Conservation (phyloP, 2,797 vertebrate genomes). For the Smutsia temminckii region DNA sequence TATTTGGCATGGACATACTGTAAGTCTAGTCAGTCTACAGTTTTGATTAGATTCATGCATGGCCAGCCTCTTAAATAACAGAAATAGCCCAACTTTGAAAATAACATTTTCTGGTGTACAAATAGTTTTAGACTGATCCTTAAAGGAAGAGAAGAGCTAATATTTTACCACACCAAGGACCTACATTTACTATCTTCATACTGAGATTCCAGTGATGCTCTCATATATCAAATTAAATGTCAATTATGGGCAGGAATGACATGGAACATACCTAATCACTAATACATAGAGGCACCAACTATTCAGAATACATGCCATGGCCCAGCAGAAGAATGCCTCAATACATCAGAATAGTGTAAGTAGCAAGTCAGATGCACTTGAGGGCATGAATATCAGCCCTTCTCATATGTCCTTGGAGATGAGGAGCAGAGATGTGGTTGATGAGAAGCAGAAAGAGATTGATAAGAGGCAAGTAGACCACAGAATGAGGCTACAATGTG, state of each 20-base stretch:
- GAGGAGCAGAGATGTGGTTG: background rate
- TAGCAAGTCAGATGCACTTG: background rate
- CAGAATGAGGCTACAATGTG: background rate
- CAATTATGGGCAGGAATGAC: background rate
- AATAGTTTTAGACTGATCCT: conserved; percentile 12
- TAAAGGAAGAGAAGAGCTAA: background rate
- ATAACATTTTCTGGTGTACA: conserved; percentile 8
- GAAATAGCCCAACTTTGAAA: conserved; percentile 33
- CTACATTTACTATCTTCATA: background rate
- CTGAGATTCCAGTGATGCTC: background rate
- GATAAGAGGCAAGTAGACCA: background rate
- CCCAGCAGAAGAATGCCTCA: background rate
- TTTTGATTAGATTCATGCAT: background rate
- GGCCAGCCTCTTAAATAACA: background rate
- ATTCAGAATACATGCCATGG: background rate
- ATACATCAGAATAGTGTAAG: background rate
- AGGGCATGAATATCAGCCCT: background rate
- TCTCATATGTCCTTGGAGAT: background rate
- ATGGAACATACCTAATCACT: background rate
- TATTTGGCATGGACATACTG: background rate
- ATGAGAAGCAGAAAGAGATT: background rate
- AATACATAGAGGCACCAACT: background rate
- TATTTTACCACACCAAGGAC: background rate
- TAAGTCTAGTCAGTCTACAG: background rate
- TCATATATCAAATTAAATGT: background rate